phyloP scores from a whole-genome alignment of 2,113 vertebrate species.

The Phaethon lepturus region DNA sequence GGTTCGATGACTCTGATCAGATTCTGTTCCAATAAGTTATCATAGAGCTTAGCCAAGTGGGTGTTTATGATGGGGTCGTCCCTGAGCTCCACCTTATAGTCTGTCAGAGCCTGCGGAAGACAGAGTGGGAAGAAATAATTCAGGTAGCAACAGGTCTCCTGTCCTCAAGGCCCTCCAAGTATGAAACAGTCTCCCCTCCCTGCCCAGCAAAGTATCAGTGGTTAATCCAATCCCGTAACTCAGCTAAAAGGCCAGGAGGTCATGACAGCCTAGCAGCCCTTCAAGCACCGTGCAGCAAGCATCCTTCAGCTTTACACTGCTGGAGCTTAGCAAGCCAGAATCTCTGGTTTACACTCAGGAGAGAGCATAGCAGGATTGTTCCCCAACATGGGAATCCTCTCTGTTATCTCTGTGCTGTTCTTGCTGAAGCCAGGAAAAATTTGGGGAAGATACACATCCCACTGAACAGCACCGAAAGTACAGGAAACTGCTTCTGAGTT shows the following conservation, averaged over 20 bases:
- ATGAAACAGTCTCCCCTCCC: background rate
- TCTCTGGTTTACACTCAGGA: background rate
- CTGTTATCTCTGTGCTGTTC: background rate
- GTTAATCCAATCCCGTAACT: background rate
- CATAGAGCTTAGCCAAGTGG: slow-evolving; percentile 94
- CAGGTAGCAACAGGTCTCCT: background rate
- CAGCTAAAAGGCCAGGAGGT: background rate
- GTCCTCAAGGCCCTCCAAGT: background rate
- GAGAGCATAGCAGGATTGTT: rapidly evolving
- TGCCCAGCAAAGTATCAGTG: background rate
- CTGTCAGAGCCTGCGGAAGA: slow-evolving; percentile 89
- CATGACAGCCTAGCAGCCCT: background rate
- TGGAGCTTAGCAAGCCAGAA: background rate
- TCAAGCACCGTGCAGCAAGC: background rate
- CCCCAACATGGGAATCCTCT: background rate
- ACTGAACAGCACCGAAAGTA: background rate
- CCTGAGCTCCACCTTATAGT: slow-evolving; percentile 94
- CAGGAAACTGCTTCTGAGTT: background rate
- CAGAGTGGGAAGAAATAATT: background rate
- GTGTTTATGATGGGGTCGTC: slow-evolving; percentile 98
- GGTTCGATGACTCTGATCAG: slow-evolving; percentile 98
- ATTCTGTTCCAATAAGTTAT: slow-evolving; percentile 98
- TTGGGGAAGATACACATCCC: background rate
- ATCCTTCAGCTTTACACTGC: background rate
- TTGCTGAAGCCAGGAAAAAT: background rate